Evolutionary conservation across 2,113 vertebrate species (phyloP).

Genomic region (Ammodytes marinus): DNA sequence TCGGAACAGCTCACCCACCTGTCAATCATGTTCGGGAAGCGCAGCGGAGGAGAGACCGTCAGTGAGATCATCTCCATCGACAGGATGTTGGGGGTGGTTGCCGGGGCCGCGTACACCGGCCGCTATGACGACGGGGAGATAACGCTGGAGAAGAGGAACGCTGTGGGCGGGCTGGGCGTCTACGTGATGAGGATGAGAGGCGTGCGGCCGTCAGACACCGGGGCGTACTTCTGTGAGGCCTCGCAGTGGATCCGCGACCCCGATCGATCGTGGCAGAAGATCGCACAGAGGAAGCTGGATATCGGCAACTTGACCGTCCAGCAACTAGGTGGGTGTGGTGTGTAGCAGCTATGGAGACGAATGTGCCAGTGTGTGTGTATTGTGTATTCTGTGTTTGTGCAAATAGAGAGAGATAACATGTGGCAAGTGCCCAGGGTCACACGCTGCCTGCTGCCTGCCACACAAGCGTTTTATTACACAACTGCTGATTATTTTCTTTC

Average conservation of each 20-base stretch:
- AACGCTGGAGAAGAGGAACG: conserved; percentile 84
- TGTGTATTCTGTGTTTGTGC: too few species aligned
- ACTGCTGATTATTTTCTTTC: neutral
- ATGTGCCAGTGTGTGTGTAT: neutral
- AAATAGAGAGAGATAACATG: neutral
- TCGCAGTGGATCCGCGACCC: conserved; percentile 91
- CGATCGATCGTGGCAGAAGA: conserved; percentile 88
- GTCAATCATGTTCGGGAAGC: conserved; percentile 87
- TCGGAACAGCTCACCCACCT: conserved; percentile 90
- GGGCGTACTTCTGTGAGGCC: conserved; percentile 89
- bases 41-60: conserved; percentile 56
- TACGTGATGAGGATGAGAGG: conserved; percentile 87
- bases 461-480: neutral
- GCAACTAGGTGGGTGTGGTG: conserved; percentile 84
- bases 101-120: conserved; percentile 76
- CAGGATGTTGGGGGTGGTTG: conserved; percentile 81
- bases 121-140: conserved; percentile 85
- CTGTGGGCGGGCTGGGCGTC: conserved; percentile 75
- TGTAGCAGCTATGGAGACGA: neutral
- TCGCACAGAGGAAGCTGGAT: conserved; percentile 87
- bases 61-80: conserved; percentile 87
- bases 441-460: neutral
- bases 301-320: conserved; percentile 88
- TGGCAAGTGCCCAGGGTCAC: neutral
- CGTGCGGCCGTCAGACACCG: conserved; percentile 83